Conservation (phyloP, 2,888 invertebrate species). For the Ichneumoninae sp. region DNA sequence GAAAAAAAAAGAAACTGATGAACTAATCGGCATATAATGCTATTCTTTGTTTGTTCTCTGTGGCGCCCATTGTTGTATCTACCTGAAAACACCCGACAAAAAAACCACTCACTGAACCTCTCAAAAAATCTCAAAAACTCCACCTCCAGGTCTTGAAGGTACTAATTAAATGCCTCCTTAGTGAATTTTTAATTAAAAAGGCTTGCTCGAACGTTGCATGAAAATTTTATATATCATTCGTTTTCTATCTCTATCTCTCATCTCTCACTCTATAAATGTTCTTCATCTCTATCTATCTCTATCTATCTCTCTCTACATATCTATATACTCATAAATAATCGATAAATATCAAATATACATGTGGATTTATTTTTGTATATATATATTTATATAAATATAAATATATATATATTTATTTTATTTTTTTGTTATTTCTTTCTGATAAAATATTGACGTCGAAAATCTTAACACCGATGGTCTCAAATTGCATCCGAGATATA, state of each 20-base stretch:
- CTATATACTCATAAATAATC: constrained; percentile 43
- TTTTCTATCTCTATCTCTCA: constrained; percentile 64
- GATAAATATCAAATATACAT: constrained; percentile 47
- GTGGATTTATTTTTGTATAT: constrained; percentile 36
- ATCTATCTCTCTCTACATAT: constrained; percentile 48
- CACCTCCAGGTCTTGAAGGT: constrained; percentile 84
- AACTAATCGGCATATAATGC: constrained; percentile 83
- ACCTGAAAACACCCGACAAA: constrained; percentile 82
- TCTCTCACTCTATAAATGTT: constrained; percentile 67
- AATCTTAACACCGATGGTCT: constrained; percentile 54
- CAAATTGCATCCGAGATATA: constrained; percentile 58
- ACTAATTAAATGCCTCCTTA: constrained; percentile 83
- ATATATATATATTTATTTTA: background rate
- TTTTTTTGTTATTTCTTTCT: constrained; percentile 15
- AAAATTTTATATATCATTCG: constrained; percentile 68
- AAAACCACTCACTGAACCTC: constrained; percentile 83
- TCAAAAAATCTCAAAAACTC: constrained; percentile 83
- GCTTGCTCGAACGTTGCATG: constrained; percentile 81
- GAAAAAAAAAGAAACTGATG: constrained; percentile 71
- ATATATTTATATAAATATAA: constrained; percentile 15
- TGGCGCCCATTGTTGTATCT: constrained; percentile 84
- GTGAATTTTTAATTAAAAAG: constrained; percentile 70
- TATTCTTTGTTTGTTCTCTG: constrained; percentile 84
- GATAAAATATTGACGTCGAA: constrained; percentile 38
- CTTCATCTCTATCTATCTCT: constrained; percentile 61